Base-by-base conservation (phyloP, 2,888 invertebrate species). In the Brachycybe producta region DNA sequence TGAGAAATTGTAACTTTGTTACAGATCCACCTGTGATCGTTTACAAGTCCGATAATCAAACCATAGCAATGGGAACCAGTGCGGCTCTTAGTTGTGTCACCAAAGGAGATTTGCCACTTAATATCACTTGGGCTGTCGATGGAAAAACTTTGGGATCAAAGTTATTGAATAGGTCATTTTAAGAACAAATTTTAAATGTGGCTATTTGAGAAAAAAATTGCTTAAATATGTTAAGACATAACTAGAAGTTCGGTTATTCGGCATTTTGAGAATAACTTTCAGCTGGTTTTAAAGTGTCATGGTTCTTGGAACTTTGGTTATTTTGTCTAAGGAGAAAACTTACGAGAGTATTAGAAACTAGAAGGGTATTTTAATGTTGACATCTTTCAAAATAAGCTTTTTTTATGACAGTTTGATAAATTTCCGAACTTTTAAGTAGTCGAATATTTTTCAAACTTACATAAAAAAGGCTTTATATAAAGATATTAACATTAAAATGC, bases 111-210 rank as follows among this genome's bases (percentile, higher is more conserved):
- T 28, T 39, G 1, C 51, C 51, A 11, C 24, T 51, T 3, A 39
- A 38, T 15, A 45, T 51, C n/a, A 51, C 44, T 23, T 51, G 51
- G 51, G n/a, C 46, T 26, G 39, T 35, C 17, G 51, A 45, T 38
- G 45, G 51, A 8, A 51, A 51, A 46, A 1, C 30, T 5, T 11
- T 51, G 38, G 15, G 13, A 2, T 17, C 23, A 0, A 34, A 44
- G 28, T 24, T 39, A 26, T 42, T 11, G 11, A 32, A 30, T 45
- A 38, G 50, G 43, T 34, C 24, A 4, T 23, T n/a, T 17, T 35
- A n/a, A 2, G 1, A 27, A 24, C 2, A 2, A 2, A 7, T 17
- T 42, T 26, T 26, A 7, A n/a, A 41, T 2, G 8, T 36, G n/a
- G n/a, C n/a, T n/a, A n/a, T 17, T 5, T 35, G 36, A 35, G 5